Base-by-base conservation (phyloP, 2,797 vertebrate species). In the Acridotheres tristis region DNA sequence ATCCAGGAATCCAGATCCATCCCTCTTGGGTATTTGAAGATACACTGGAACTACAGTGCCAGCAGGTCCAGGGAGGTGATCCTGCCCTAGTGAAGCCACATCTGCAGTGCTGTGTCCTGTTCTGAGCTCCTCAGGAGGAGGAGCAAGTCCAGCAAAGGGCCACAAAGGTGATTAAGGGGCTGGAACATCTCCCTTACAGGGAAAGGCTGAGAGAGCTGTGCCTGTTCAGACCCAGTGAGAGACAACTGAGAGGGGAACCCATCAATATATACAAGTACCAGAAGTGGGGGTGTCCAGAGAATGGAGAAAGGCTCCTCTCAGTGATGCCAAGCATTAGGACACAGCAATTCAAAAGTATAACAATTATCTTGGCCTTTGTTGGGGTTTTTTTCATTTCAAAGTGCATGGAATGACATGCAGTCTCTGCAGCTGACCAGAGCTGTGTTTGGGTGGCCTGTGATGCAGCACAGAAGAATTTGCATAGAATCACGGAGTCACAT, bases 271-370 rank as follows among this genome's bases (percentile, higher is more conserved):
- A n/a, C 36, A 51, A 21, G 10, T 11, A 12, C 13, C 26, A 21
- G 22, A 59, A 54, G 19, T 1, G 0, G 25, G 8, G 5, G 15
- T 40, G 26, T 23, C n/a, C 42, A 78, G 66, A 72, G 5, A 66
- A 42, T 25, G 30, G 16, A 47, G 45, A 4, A 4, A 66, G 40
- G 5, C 8, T 42, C 15, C 36, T 47, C 40, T 36, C n/a, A 15
- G 73, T 32, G 11, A 11, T 21, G 26, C 30, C 26, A 78, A 72
- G 34, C 30, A 23, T 20, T 29, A 47, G 18, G 18, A 55, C 27
- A 50, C 0, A 4, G n/a, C 2, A 1, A 4, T 57, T 72, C 18
- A 47, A 32, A 82, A 59, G 5, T 7, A 9, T 27, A 53, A 48
- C 7, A 57, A 25, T 12, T 67, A 23, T 51, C 77, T 58, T 65